Conservation (phyloP, 2,113 vertebrate genomes). For the Rostratula benghalensis region DNA sequence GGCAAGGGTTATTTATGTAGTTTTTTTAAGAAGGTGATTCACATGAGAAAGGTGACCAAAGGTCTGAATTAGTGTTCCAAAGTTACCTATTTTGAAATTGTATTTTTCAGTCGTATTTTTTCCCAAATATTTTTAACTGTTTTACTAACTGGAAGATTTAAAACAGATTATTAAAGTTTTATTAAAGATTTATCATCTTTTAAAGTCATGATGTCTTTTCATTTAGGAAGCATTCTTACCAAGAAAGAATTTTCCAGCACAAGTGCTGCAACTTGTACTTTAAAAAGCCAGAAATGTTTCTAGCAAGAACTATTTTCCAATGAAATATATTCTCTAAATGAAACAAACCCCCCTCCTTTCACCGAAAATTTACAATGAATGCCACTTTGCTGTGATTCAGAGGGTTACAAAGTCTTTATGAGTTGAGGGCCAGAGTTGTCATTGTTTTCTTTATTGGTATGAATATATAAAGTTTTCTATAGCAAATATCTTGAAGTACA, state of each 20-base stretch:
- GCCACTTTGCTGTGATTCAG: background rate
- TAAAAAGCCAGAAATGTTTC: background rate
- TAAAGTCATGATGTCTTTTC: background rate
- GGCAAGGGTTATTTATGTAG: background rate
- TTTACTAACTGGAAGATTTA: background rate
- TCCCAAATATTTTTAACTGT: background rate
- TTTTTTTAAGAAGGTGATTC: background rate
- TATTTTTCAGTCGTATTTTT: background rate
- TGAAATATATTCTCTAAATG: background rate
- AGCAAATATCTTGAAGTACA: background rate
- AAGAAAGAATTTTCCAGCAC: background rate
- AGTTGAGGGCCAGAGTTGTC: background rate
- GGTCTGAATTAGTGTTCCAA: background rate
- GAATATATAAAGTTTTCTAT: background rate
- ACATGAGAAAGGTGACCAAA: background rate
- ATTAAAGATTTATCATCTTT: background rate
- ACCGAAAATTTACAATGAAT: background rate
- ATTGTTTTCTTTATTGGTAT: background rate
- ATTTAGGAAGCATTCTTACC: background rate
- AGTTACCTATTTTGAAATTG: background rate
- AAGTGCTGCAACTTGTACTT: background rate
- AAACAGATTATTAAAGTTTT: background rate
- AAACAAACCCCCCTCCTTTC: background rate
- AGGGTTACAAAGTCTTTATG: background rate
- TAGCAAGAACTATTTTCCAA: background rate